Evolutionary conservation across 2,888 invertebrate species (phyloP).

Genomic region (Polia nebulosa): DNA sequence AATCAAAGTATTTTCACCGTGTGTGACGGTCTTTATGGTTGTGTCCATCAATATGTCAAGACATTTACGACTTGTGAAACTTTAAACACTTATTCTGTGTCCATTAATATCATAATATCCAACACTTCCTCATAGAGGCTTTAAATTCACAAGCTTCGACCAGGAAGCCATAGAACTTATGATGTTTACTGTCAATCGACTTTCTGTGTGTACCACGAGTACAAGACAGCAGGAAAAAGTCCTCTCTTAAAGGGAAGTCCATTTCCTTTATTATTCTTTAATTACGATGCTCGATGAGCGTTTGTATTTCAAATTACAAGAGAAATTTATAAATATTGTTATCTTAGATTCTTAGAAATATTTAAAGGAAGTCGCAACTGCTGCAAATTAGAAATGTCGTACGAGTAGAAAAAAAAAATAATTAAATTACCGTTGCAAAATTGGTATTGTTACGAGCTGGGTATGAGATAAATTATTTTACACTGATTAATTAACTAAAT

Average conservation of each 20-base stretch:
- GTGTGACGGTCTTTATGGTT: too few relatives aligned
- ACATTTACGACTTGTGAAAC: conserved; percentile 22
- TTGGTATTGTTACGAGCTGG: too few relatives aligned
- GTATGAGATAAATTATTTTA: too few relatives aligned
- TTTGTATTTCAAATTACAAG: not conserved
- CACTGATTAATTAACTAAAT: too few relatives aligned
- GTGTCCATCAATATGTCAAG: not conserved
- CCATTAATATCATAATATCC: conserved; percentile 6
- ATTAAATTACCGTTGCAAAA: too few relatives aligned
- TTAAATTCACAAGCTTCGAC: conserved; percentile 9
- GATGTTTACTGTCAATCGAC: conserved; percentile 22
- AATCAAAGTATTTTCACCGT: too few relatives aligned
- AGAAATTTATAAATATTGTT: conserved; percentile 1
- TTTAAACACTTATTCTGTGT: conserved; percentile 1
- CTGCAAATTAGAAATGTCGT: not conserved
- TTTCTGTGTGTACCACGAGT: conserved; percentile 20
- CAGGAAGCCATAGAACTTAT: conserved; percentile 22
- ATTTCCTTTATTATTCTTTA: conserved; percentile 31
- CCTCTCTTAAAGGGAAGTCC: conserved; percentile 26
- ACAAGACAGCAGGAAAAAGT: conserved; percentile 9
- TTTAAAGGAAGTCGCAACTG: not conserved
- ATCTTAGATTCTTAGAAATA: not conserved
- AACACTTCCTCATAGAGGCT: conserved; percentile 25
- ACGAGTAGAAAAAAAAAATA: too few relatives aligned
- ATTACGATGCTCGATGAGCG: conserved; percentile 10